Percentiles rank a stretch among this genome's conserved stretches.
Conservation (phyloP, 2,113 vertebrate species). For the Gulo gulo region DNA sequence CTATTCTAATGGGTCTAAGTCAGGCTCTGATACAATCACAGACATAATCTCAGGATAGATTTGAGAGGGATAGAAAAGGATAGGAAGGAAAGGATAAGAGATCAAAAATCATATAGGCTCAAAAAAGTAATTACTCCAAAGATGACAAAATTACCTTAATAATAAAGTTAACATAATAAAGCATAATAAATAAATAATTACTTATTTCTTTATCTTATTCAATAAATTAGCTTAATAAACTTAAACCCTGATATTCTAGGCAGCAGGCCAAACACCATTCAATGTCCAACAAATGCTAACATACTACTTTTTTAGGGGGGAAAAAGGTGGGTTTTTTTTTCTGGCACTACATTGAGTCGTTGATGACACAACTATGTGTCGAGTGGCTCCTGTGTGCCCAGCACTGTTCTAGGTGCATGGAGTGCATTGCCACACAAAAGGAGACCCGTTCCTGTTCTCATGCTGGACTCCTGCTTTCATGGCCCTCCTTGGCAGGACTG, state of each 20-base stretch:
- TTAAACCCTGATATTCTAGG: background rate
- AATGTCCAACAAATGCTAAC: background rate
- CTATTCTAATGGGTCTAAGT: background rate
- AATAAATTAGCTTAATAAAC: background rate
- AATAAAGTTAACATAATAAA: background rate
- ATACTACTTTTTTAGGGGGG: background rate
- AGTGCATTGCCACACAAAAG: background rate
- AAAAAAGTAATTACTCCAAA: background rate
- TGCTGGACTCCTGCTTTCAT: background rate
- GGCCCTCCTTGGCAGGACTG: background rate
- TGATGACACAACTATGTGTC: background rate
- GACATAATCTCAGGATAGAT: background rate
- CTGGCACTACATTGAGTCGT: background rate
- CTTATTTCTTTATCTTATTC: background rate
- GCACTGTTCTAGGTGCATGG: background rate
- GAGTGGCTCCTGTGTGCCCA: background rate
- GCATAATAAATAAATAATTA: background rate
- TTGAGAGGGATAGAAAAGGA: background rate
- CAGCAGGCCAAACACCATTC: background rate
- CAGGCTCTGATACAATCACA: background rate
- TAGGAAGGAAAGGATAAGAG: background rate
- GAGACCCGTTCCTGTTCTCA: background rate
- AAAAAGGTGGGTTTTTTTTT: background rate
- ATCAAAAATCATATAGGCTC: background rate
- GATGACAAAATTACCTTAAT: background rate